Base-by-base conservation (phyloP, 2,888 invertebrate genomes). In the Clitarchus hookeri region DNA sequence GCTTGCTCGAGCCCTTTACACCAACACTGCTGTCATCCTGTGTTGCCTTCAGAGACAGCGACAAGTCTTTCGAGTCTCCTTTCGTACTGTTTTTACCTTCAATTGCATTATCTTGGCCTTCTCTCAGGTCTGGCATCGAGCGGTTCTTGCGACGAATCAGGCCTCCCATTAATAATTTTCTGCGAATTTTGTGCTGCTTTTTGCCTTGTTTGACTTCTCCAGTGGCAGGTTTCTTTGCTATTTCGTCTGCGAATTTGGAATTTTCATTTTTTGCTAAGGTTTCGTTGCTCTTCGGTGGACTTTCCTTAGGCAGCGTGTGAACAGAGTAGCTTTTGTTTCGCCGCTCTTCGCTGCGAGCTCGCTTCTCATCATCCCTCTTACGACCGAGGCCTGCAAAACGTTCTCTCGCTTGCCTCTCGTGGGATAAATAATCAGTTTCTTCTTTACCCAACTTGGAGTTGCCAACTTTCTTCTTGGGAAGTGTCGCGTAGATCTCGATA, bases 71-170 rank as follows among this genome's bases (percentile, higher is more conserved):
- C 16, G 54, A 23, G 26, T 91, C 88, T 19, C 88, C 84, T 82
- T 84, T 89, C 0, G 91, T 90, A 19, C 79, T 26, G 26, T 44
- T 80, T 48, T 87, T 86, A 2, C 79, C 27, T 19, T 91, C 88
- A 16, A 88, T 85, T 80, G 82, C 89, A 0, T 91, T 90, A 48
- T 89, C 89, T 88, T 95, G 95, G 0, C 95, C 96, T 91, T 97
- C 97, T 0, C 97, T 95, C 84, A 98, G 92, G 92, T 98, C 98
- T 0, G 98, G 98, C 97, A 98, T 97, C 86, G 97, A 97, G 88
- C 97, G 93, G 90, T 98, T 98, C 91, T 98, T 98, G 53, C 97
- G 93, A 87, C 96, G 94, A 85, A 98, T 97, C 85, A 98, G 92
- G 2, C 97, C 97, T 23, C 97, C 97, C 97, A 98, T 97, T 12